Conservation (phyloP, 2,888 invertebrate species). For the Leucophora obtusa region DNA sequence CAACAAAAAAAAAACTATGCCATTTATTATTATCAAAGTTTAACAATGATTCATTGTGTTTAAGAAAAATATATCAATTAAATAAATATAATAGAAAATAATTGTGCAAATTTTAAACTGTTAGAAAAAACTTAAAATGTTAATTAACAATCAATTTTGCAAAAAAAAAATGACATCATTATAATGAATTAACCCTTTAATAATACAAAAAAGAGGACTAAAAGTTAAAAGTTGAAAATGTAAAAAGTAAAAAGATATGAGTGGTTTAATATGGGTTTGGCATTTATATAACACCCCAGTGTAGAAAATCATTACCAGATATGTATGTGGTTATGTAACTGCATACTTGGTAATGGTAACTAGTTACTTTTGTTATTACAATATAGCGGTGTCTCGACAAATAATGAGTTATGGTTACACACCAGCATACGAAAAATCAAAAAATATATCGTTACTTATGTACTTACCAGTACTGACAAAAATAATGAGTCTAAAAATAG, state of each 20-base stretch:
- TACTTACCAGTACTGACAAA: too few species aligned
- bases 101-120: background rate
- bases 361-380: too few species aligned
- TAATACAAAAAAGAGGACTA: background rate
- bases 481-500: too few species aligned
- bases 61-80: background rate
- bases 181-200: constrained; percentile 7
- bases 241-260: background rate
- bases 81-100: background rate
- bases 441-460: too few species aligned
- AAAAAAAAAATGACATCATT: constrained; percentile 40
- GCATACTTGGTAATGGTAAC: too few species aligned
- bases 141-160: constrained; percentile 32
- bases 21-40: background rate
- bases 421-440: too few species aligned
- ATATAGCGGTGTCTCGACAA: too few species aligned
- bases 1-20: background rate
- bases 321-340: too few species aligned
- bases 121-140: constrained; percentile 9
- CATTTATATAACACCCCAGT: background rate
- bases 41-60: background rate
- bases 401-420: too few species aligned
- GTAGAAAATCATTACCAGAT: too few species aligned
- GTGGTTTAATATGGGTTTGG: background rate
- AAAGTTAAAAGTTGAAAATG: background rate